Base-by-base conservation (phyloP, 2,888 invertebrate species). In the Macroteleia sp. region DNA sequence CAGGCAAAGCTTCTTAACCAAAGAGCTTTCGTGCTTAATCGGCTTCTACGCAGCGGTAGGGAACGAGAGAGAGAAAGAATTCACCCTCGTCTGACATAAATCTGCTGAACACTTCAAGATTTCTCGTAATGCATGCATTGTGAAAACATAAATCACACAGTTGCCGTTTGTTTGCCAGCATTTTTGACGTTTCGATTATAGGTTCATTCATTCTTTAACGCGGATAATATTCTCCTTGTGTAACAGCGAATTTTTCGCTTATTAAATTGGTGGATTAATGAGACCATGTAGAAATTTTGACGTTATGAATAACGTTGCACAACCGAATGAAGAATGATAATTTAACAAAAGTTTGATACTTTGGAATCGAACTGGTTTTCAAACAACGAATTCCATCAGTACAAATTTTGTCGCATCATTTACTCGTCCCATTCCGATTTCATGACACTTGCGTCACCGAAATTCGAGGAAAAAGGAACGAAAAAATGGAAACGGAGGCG, bases 1-100 rank as follows among this genome's bases (percentile, higher is more conserved):
- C 83, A 81, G 81, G 81, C 61, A 83, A 87, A 87, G 85, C 87
- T 83, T 75, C 87, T 88, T 87, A 86, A 56, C 76, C 81, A 71
- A 80, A 82, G 80, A 83, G 82, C 82, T 79, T 73, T 80, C 67
- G 66, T 69, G 54, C 42, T 77, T 70, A 75, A 71, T 79, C 79
- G 74, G 79, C 71, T 77, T 77, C 22, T 42, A 16, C 10, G n/a
- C 14, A 17, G 22, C 6, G 12, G 14, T 8, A 12, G 28, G 36
- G 6, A 30, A 2, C 12, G 54, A 44, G 42, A 57, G n/a, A n/a
- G n/a, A n/a, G n/a, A n/a, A 12, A 28, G 28, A 32, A 16, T 46
- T 12, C 30, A 25, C 41, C 48, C 71, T 52, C 34, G 32, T 59
- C 57, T 22, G 6, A 41, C 20, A 36, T 48, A 70, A 70, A 61